Base-by-base conservation (phyloP, 1,140 invertebrate species). In the Bicyclus anynana region DNA sequence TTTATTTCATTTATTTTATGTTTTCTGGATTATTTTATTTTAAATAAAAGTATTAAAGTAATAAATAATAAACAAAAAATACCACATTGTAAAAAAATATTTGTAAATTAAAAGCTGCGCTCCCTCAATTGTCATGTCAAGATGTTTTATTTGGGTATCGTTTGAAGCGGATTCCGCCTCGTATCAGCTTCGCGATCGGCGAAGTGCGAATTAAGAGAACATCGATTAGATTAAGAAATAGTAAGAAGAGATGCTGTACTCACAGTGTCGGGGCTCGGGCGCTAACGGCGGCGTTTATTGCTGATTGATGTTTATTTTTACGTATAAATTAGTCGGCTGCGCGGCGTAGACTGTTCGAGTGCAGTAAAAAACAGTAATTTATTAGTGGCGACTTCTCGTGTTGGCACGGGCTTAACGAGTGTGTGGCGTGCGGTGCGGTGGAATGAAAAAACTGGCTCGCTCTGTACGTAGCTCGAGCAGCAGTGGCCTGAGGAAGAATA, bases 401-500 rank as follows among this genome's bases (percentile, higher is more conserved):
- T 85, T 85, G 75, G 84, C 79, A 70, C 84, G 81, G 74, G 74
- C 74, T 84, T 82, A 84, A 85, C 80, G 82, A 85, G 82, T 83
- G 82, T 79, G 71, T 80, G 76, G 78, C 80, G 84, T 82, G 77
- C 72, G 72, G 67, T 77, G 75, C 77, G 68, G 74, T 80, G 75
- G 77, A 78, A 72, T 79, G 81, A 79, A 81, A 86, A 87, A 87
- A 83, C 80, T 85, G 77, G 80, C 81, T 84, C 72, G 78, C 73
- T 74, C 80, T 75, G 72, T 85, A 84, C 84, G 80, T 75, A 80
- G 82, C 79, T 87, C 80, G 77, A 83, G 76, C 84, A 81, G 75
- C 80, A 89, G 88, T 90, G 88, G 87, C 87, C 87, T 83, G 84
- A 87, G 81, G 86, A 87, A 89, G 88, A 90, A 90, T 90, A 90